These are phyloP conservation scores for Eubucco bourcierii DNA, from an alignment of 2,113 vertebrate genomes.

Conservation along the genomic window DNA sequence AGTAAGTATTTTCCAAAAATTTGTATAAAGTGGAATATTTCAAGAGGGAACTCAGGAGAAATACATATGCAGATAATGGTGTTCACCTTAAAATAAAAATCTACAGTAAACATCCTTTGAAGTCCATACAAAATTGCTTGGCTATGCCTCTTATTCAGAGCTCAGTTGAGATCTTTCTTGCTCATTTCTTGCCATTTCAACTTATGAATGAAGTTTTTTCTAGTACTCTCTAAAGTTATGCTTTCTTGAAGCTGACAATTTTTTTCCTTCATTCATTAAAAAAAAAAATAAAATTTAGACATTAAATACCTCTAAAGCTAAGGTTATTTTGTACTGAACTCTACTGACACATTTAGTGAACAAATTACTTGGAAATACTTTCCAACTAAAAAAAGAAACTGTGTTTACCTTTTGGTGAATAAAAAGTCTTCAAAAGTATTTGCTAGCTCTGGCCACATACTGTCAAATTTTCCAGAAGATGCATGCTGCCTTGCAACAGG, in stretches of 20 bases:
- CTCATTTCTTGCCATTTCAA: neutral
- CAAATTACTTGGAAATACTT: neutral
- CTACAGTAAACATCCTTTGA: rapidly evolving
- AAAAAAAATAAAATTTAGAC: neutral
- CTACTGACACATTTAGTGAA: neutral
- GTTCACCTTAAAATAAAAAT: neutral
- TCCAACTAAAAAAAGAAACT: neutral
- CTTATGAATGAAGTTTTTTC: neutral
- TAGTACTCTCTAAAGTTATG: neutral
- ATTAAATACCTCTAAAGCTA: neutral
- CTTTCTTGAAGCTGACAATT: neutral
- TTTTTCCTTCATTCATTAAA: neutral
- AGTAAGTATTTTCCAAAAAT: neutral
- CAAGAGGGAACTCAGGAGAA: neutral
- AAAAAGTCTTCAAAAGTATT: slow-evolving; percentile 96
- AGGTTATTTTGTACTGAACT: neutral
- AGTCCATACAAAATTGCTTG: neutral
- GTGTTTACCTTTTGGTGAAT: slow-evolving; percentile 94
- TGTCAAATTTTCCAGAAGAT: slow-evolving; percentile 94
- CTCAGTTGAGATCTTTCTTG: neutral
- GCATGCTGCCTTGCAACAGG: slow-evolving; percentile 96
- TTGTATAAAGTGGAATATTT: neutral
- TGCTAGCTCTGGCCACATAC: slow-evolving; percentile 97
- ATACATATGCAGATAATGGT: neutral
- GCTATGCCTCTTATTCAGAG: neutral